phyloP scores from a whole-genome alignment of 2,888 invertebrate species.

The Noctua comes region DNA sequence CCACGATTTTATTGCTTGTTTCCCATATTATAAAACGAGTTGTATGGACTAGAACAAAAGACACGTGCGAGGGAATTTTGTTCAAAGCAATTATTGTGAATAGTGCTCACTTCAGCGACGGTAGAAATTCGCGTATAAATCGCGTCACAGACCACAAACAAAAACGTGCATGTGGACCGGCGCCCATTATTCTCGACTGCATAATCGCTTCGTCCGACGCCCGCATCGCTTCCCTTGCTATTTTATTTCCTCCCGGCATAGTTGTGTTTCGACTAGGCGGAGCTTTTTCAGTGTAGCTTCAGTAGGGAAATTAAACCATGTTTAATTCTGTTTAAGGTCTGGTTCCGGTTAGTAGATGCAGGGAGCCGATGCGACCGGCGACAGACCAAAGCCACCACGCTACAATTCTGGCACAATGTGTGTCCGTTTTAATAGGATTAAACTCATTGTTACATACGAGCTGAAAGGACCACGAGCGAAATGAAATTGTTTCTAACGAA shows the following conservation, averaged over 20 bases:
- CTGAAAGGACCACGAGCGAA: conserved; percentile 83
- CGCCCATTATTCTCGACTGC: conserved; percentile 90
- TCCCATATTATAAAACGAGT: conserved; percentile 46
- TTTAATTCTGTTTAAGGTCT: conserved; percentile 89
- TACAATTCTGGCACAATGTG: conserved; percentile 89
- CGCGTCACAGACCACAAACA: conserved; percentile 91
- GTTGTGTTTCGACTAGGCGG: conserved; percentile 88
- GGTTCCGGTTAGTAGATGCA: conserved; percentile 86
- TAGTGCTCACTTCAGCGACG: conserved; percentile 89
- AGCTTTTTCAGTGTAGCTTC: conserved; percentile 83
- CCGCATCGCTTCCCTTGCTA: conserved; percentile 90
- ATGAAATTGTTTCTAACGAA: conserved; percentile 84
- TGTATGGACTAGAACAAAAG: conserved; percentile 77
- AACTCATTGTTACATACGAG: conserved; percentile 88
- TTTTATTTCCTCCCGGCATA: conserved; percentile 89
- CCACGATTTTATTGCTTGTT: conserved; percentile 50
- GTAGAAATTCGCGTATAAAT: conserved; percentile 90
- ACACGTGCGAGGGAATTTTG: conserved; percentile 84
- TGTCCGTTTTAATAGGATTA: conserved; percentile 89
- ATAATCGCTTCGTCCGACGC: conserved; percentile 90
- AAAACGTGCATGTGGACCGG: conserved; percentile 90
- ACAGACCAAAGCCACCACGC: conserved; percentile 88
- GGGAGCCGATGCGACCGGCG: conserved; percentile 84
- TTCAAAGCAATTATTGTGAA: conserved; percentile 90
- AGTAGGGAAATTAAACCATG: conserved; percentile 89